A percentile compares a stretch with the other conserved stretches of the same genome.
These are phyloP conservation scores for Chrysemys picta DNA, from an alignment of 2,113 vertebrate species.

Conservation along the genomic window DNA sequence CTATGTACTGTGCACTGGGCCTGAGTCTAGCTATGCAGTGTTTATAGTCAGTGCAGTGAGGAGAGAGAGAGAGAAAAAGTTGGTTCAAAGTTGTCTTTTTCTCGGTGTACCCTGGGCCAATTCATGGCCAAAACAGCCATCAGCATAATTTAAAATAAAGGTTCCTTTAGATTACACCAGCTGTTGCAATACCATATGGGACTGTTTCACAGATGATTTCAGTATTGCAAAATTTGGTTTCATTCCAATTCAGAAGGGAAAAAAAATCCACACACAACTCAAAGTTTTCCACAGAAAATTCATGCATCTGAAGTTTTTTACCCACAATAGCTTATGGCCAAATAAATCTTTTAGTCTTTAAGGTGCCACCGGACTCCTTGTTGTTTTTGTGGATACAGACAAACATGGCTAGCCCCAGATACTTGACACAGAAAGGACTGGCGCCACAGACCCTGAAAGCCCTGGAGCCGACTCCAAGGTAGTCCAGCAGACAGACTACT, in stretches of 20 bases:
- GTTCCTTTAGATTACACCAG: neutral
- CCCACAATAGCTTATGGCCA: too few relatives aligned
- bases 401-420: too few relatives aligned
- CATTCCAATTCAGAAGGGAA: neutral
- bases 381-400: too few relatives aligned
- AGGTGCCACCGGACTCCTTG: too few relatives aligned
- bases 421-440: neutral
- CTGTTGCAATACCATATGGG: neutral
- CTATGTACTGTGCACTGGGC: neutral
- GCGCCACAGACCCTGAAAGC: neutral
- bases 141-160: fast-evolving
- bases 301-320: too few relatives aligned
- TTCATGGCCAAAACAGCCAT: neutral
- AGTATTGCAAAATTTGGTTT: neutral
- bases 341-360: too few relatives aligned
- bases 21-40: neutral
- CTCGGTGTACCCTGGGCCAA: fast-evolving
- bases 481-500: neutral
- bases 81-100: fast-evolving
- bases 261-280: neutral
- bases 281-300: neutral
- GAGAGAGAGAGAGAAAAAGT: neutral
- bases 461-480: neutral
- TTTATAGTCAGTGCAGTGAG: neutral
- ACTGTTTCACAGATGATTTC: too few relatives aligned